Evolutionary conservation across 1,140 invertebrate species (phyloP).

Genomic region (Lucilia cuprina): DNA sequence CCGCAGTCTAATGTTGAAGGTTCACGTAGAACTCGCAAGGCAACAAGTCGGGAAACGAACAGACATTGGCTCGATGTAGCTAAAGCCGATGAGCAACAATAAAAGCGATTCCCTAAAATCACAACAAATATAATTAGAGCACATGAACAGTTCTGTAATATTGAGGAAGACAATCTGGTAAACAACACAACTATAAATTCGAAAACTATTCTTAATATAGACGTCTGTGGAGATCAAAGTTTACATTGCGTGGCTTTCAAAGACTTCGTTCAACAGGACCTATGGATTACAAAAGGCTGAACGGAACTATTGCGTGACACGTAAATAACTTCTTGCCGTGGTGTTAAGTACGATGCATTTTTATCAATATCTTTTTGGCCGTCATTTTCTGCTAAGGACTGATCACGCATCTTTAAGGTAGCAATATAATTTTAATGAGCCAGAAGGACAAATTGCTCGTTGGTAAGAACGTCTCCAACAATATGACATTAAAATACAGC

Average conservation of each 20-base stretch:
- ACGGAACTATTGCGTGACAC: neutral
- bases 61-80: neutral
- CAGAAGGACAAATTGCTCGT: conserved; percentile 26
- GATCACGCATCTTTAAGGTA: neutral
- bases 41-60: neutral
- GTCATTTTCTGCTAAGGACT: neutral
- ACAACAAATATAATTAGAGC: neutral
- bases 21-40: neutral
- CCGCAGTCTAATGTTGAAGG: too few species aligned
- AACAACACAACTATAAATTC: too few species aligned
- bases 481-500: too few species aligned
- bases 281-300: too few species aligned
- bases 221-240: neutral
- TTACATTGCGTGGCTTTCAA: neutral
- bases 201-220: neutral
- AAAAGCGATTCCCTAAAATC: neutral
- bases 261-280: neutral
- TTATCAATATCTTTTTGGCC: neutral
- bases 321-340: neutral
- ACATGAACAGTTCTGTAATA: too few species aligned
- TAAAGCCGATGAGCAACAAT: neutral
- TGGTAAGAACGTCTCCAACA: conserved; percentile 11
- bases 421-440: neutral
- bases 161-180: too few species aligned
- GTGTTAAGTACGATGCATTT: neutral